A percentile compares a stretch with the other conserved stretches of the same genome.
Conservation (phyloP, 2,113 vertebrate genomes). For the Apus apus region DNA sequence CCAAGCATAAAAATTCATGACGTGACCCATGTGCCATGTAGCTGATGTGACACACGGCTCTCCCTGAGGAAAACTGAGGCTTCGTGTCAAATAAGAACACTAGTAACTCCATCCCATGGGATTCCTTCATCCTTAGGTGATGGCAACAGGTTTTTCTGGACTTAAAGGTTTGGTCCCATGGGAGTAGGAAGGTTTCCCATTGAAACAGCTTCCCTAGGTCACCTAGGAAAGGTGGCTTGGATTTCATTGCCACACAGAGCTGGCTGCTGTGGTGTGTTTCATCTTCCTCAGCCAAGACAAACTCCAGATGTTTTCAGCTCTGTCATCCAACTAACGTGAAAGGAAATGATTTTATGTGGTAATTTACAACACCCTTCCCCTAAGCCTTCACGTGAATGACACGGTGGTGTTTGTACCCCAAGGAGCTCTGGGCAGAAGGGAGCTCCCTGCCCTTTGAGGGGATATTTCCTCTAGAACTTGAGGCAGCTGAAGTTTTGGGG, state of each 20-base stretch:
- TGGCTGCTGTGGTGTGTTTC: rapidly evolving
- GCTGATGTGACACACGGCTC: not conserved
- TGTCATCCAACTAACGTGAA: not conserved
- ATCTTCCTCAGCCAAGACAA: not conserved
- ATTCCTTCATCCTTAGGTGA: not conserved
- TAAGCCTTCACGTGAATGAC: not conserved
- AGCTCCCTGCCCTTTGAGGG: not conserved
- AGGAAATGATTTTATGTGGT: rapidly evolving
- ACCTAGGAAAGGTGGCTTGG: not conserved
- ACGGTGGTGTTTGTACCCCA: rapidly evolving
- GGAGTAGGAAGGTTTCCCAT: not conserved
- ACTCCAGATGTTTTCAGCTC: not conserved
- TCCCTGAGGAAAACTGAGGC: not conserved
- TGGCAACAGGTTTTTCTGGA: not conserved
- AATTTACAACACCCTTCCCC: not conserved
- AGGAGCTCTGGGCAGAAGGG: not conserved
- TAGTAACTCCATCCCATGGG: not conserved
- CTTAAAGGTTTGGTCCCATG: rapidly evolving
- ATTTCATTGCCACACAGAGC: not conserved
- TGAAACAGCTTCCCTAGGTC: not conserved
- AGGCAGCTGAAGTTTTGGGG: rapidly evolving
- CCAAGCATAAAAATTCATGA: too few relatives aligned
- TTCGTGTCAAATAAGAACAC: not conserved
- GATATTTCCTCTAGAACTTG: not conserved
- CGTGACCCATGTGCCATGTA: rapidly evolving